Conservation (phyloP, 2,113 vertebrate genomes). For the Oreochromis spilurus region DNA sequence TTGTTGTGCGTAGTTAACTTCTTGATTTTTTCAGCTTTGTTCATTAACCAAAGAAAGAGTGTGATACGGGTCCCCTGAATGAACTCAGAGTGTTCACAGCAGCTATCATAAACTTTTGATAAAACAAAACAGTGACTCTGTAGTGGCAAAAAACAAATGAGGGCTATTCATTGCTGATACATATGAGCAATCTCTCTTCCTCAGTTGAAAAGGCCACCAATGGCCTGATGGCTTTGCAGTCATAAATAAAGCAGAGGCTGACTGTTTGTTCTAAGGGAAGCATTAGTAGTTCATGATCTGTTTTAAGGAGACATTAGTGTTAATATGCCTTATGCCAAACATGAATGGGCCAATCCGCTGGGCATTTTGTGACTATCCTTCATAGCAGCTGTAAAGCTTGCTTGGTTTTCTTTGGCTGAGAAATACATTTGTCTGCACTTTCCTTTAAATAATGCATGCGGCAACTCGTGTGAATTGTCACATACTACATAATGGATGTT, state of each 20-base stretch:
- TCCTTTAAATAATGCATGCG: constrained; percentile 85
- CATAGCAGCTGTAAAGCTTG: constrained; percentile 61
- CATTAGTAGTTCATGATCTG: constrained; percentile 50
- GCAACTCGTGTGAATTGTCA: constrained; percentile 79
- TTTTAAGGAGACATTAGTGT: constrained; percentile 42
- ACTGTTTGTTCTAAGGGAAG: constrained; percentile 43
- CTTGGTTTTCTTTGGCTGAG: constrained; percentile 62
- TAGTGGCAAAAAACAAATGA: constrained; percentile 25
- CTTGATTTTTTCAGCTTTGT: constrained; percentile 15
- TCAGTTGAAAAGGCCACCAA: constrained; percentile 57
- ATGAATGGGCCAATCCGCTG: constrained; percentile 25
- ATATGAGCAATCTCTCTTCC: constrained; percentile 48
- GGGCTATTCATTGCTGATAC: constrained; percentile 4
- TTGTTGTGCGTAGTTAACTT: constrained; percentile 29
- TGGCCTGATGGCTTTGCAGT: constrained; percentile 46
- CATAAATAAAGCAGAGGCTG: constrained; percentile 52
- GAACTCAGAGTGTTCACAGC: background rate
- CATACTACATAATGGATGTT: constrained; percentile 79
- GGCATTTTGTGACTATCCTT: constrained; percentile 53
- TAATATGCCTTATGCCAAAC: constrained; percentile 26
- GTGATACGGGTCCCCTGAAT: background rate
- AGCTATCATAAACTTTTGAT: background rate
- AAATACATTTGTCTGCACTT: constrained; percentile 55
- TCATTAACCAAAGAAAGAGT: background rate
- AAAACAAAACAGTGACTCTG: background rate